Evolutionary conservation across 2,797 vertebrate species (phyloP).

Genomic region (Poecile montanus): DNA sequence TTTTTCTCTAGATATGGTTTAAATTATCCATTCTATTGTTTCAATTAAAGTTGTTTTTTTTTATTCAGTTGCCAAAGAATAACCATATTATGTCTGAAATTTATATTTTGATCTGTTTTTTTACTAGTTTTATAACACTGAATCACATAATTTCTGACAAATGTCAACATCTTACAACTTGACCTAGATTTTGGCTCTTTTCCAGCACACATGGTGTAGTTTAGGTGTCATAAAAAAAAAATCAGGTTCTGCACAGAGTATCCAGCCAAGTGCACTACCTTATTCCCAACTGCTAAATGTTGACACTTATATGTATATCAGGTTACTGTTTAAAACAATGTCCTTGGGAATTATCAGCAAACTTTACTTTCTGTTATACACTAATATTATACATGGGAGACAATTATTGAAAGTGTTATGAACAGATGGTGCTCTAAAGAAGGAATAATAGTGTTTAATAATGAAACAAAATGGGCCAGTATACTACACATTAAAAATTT

Average conservation of each 20-base stretch:
- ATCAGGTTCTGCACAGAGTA: not conserved
- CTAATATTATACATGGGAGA: constrained; percentile 12
- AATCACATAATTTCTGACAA: not conserved
- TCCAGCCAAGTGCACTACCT: not conserved
- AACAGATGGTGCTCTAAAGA: constrained; percentile 55
- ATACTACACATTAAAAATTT: not conserved
- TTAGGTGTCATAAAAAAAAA: not conserved
- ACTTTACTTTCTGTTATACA: constrained; percentile 50
- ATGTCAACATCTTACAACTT: not conserved
- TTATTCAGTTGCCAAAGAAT: not conserved
- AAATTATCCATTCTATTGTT: not conserved
- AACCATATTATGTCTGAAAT: not conserved
- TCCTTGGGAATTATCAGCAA: constrained; percentile 49
- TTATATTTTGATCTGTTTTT: not conserved
- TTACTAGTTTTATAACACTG: not conserved
- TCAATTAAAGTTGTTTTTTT: not conserved
- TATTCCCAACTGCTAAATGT: not conserved
- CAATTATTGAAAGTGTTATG: constrained; percentile 36
- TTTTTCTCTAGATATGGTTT: not conserved
- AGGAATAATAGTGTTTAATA: not conserved
- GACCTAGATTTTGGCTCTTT: constrained; percentile 11
- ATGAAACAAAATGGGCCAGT: not conserved
- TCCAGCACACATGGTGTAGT: not conserved
- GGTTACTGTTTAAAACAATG: constrained; percentile 42
- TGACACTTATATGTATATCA: not conserved